Evolutionary conservation across 1,140 invertebrate genomes (phyloP), one percentile per base, ranked within the genome.

Genomic region (Campoletis sonorensis): DNA sequence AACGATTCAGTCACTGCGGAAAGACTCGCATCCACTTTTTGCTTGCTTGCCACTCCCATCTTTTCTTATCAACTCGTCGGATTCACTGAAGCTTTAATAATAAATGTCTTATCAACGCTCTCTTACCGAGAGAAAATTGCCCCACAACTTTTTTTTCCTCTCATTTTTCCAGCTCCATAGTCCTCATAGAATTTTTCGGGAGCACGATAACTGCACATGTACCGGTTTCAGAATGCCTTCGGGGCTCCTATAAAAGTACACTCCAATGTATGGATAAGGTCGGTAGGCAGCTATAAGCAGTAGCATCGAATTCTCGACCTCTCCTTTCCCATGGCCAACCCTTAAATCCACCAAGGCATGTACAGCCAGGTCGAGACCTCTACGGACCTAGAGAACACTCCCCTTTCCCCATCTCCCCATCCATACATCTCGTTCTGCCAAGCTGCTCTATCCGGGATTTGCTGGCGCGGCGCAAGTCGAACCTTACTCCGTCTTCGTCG

Each of bases 391-490:
- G 21, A 27, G 21, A 70, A 18, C 30, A 30, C 67, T 18, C 51
- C 16, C 75, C 64, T 45, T 27, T 15, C 51, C 51, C 16, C 80
- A 26, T 49, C n/a, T n/a, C n/a, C n/a, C 37, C 77, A 76, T 82
- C 81, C 81, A 82, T 82, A 82, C 67, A 82, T 82, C 81, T 82
- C 81, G 67, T 79, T 71, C 76, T 82, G 81, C 81, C 81, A 82
- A 82, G 81, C 81, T 73, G 75, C 76, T 81, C 80, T 82, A 82
- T 82, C 81, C 81, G 76, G 81, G 81, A 82, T 79, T 82, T 82
- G 81, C 81, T 82, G 81, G 76, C 81, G 68, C 71, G 81, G 81
- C 81, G 76, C 80, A 70, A 81, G 80, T 81, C 80, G 73, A 81
- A 81, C 77, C 80, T 81, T 72, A 78, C 80, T 78, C 80, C 61